phyloP scores from a whole-genome alignment of 2,797 vertebrate species.

The Chaetophractus vellerosus region DNA sequence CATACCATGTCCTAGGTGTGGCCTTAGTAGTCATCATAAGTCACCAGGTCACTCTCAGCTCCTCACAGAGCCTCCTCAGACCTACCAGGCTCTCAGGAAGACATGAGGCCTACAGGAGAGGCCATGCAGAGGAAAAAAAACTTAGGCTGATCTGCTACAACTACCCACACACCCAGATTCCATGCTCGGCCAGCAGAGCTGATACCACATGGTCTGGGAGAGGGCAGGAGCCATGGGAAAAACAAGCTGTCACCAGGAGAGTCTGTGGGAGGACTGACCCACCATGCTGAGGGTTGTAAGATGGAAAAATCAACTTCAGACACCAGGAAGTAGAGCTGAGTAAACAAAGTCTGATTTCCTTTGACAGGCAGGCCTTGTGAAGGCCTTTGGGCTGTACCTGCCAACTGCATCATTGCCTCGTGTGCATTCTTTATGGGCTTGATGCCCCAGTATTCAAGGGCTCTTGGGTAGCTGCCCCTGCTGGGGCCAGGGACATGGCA shows the following conservation, averaged over 20 bases:
- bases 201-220: background rate
- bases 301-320: background rate
- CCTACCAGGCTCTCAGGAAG: background rate
- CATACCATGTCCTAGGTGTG: background rate
- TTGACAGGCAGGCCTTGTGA: background rate
- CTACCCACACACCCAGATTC: background rate
- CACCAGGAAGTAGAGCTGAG: background rate
- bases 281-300: background rate
- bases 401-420: accelerated
- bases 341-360: background rate
- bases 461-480: background rate
- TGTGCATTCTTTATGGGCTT: background rate
- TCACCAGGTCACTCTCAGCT: background rate
- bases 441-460: background rate
- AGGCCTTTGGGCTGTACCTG: background rate
- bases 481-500: background rate
- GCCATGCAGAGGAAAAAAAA: background rate
- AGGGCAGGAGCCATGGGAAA: background rate
- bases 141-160: background rate
- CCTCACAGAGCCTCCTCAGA: background rate
- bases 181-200: background rate
- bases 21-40: background rate
- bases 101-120: background rate
- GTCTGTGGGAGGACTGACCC: background rate
- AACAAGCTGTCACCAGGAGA: background rate